Evolutionary conservation across 1,140 invertebrate species (phyloP).

Genomic region (Drosophila guanche): DNA sequence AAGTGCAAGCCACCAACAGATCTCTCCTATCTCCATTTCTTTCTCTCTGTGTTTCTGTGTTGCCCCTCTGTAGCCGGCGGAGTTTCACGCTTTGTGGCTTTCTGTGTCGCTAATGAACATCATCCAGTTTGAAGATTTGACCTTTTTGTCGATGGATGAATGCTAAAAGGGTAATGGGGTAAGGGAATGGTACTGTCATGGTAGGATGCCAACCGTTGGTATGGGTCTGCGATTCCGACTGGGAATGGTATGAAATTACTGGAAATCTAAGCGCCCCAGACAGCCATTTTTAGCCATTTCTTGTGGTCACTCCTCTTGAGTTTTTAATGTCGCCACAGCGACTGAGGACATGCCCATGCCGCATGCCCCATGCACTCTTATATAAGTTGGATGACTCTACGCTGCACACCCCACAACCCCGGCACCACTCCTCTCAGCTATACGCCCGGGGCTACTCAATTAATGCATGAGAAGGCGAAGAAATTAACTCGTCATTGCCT

Average conservation of each 20-base stretch:
- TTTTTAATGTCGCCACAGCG: conserved; percentile 68
- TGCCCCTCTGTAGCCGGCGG: conserved; percentile 61
- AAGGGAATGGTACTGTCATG: background rate
- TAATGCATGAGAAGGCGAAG: conserved; percentile 74
- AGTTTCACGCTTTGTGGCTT: conserved; percentile 69
- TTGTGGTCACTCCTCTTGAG: conserved; percentile 73
- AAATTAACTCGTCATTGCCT: conserved; percentile 78
- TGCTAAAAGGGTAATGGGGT: conserved; percentile 5
- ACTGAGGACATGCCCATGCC: conserved; percentile 12
- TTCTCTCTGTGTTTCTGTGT: conserved; percentile 17
- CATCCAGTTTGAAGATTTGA: conserved; percentile 71
- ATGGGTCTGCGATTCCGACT: background rate
- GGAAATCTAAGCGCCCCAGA: too few species aligned
- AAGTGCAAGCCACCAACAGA: conserved; percentile 52
- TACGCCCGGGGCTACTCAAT: conserved; percentile 45
- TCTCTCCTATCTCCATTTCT: conserved; percentile 12
- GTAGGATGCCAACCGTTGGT: too few species aligned
- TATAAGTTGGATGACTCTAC: conserved; percentile 51
- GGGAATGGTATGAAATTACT: background rate
- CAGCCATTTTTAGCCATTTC: conserved; percentile 47
- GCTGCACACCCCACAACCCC: background rate
- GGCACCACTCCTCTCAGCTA: conserved; percentile 1
- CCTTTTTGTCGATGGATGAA: conserved; percentile 41
- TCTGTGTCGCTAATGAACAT: conserved; percentile 74
- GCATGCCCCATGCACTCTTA: conserved; percentile 35